These are phyloP conservation scores for Procavia capensis DNA, from an alignment of 2,113 vertebrate genomes.

Conservation along the genomic window DNA sequence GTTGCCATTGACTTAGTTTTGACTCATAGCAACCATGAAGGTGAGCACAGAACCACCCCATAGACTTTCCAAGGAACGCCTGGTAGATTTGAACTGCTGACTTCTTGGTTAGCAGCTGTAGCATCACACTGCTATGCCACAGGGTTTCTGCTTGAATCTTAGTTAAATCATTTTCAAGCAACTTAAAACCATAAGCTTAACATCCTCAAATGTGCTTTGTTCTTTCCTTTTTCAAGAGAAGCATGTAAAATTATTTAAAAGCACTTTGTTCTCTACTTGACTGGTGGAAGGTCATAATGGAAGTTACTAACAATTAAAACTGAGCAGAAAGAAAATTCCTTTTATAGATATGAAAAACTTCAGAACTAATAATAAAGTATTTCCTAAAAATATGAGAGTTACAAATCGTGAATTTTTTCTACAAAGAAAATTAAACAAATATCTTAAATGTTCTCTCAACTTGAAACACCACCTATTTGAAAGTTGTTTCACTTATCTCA, in stretches of 20 bases:
- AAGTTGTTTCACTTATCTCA: neutral
- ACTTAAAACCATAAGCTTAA: neutral
- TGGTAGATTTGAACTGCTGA: too few species aligned
- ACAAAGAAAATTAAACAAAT: neutral
- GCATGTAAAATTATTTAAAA: neutral
- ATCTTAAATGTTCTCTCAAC: neutral
- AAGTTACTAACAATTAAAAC: slow-evolving; percentile 2
- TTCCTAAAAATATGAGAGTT: neutral
- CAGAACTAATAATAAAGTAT: neutral
- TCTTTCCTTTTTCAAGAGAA: neutral
- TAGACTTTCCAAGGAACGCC: too few species aligned
- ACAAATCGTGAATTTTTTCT: neutral
- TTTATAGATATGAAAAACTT: neutral
- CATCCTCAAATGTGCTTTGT: neutral
- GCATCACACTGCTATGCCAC: too few species aligned
- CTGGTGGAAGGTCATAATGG: neutral
- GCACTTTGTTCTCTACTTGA: neutral
- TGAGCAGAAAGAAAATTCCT: neutral
- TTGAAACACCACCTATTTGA: neutral
- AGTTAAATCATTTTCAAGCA: slow-evolving; percentile 4
- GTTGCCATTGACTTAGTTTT: too few species aligned
- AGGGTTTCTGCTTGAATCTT: neutral
- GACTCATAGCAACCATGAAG: too few species aligned
- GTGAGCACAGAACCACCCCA: too few species aligned
- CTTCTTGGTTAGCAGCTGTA: too few species aligned